Conservation (phyloP, 53 echinoderm and acorn worm genomes). For the Stichopus horrens region DNA sequence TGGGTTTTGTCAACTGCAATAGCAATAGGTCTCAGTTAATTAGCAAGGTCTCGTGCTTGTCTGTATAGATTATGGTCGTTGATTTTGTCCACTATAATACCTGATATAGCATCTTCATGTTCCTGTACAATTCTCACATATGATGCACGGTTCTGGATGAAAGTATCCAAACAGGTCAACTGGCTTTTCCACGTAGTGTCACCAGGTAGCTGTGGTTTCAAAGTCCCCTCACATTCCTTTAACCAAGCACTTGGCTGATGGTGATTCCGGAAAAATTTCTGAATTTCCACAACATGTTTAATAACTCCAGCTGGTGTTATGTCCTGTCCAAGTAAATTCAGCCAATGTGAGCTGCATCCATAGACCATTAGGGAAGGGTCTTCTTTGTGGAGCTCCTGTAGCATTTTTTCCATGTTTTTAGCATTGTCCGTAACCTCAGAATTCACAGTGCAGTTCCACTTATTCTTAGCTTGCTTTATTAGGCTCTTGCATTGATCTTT, state of each 20-base stretch:
- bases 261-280: slow-evolving; percentile 36
- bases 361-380: slow-evolving; percentile 26
- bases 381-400: slow-evolving; percentile 14
- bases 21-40: slow-evolving; percentile 33
- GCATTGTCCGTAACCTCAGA: slow-evolving; percentile 42
- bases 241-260: slow-evolving; percentile 33
- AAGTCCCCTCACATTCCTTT: not conserved
- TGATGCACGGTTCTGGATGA: slow-evolving; percentile 4
- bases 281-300: slow-evolving; percentile 24
- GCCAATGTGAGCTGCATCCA: slow-evolving; percentile 32
- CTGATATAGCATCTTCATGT: not conserved
- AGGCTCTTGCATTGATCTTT: slow-evolving; percentile 13
- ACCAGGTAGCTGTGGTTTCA: slow-evolving; percentile 50
- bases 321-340: slow-evolving; percentile 33
- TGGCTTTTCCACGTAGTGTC: slow-evolving; percentile 52
- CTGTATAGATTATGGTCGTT: slow-evolving; percentile 18
- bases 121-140: slow-evolving; percentile 1
- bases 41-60: slow-evolving; percentile 1
- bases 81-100: slow-evolving; percentile 8
- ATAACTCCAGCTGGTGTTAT: slow-evolving; percentile 17
- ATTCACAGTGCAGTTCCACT: slow-evolving; percentile 27
- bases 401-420: slow-evolving; percentile 4
- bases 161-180: slow-evolving; percentile 41
- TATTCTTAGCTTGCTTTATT: slow-evolving; percentile 20
- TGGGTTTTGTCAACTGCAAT: slow-evolving; percentile 25